Conservation (phyloP, 2,113 vertebrate species). For the Hypanus sabinus region DNA sequence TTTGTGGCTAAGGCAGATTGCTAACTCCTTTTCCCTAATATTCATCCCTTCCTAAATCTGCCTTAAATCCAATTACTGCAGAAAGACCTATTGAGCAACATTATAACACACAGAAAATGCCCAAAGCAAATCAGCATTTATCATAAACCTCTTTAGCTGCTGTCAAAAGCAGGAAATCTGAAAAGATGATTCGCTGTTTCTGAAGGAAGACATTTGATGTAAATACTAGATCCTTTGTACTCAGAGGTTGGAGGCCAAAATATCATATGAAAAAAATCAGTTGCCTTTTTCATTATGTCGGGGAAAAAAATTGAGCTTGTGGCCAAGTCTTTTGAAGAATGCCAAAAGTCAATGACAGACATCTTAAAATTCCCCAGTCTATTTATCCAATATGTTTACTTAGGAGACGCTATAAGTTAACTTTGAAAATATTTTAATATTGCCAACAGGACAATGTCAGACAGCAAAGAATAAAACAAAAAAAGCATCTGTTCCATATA, state of each 20-base stretch:
- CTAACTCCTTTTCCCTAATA: conserved; percentile 7
- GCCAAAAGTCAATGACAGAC: conserved; percentile 37
- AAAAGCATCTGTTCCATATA: conserved; percentile 36
- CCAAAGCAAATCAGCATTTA: conserved; percentile 35
- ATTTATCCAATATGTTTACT: conserved; percentile 37
- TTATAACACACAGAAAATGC: conserved; percentile 33
- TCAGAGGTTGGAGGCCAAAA: conserved; percentile 34
- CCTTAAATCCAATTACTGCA: conserved; percentile 32
- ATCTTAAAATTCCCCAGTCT: conserved; percentile 34
- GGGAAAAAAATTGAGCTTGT: conserved; percentile 33
- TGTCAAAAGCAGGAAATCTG: conserved; percentile 37
- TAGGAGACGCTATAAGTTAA: conserved; percentile 35
- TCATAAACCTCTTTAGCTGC: conserved; percentile 35
- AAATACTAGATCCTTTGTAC: conserved; percentile 36
- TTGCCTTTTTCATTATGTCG: conserved; percentile 30
- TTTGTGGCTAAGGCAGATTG: conserved; percentile 20
- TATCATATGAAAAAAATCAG: conserved; percentile 28
- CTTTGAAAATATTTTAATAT: conserved; percentile 38
- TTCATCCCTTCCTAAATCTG: conserved; percentile 13
- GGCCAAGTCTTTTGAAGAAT: conserved; percentile 37
- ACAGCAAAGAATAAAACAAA: conserved; percentile 35
- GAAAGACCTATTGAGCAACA: conserved; percentile 19
- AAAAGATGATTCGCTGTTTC: conserved; percentile 37
- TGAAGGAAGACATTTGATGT: conserved; percentile 38
- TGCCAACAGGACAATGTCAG: conserved; percentile 37